Conservation (phyloP, 92 coral and sea anemone genomes). For the Zoanthus sansibaricus region DNA sequence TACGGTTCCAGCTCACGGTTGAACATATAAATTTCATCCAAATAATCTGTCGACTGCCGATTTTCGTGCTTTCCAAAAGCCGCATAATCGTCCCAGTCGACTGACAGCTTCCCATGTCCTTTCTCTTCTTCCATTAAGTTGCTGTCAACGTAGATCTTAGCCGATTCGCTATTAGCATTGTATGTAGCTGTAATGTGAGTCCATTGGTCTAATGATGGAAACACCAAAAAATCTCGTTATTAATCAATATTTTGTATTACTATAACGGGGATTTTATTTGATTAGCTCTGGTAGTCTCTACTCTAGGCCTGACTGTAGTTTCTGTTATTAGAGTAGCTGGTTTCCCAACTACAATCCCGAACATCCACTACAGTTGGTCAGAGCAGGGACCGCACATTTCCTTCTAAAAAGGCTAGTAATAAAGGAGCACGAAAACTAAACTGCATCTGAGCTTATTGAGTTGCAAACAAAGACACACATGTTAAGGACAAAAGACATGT, state of each 20-base stretch:
- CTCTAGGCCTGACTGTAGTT: too few relatives aligned
- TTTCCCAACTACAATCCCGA: too few relatives aligned
- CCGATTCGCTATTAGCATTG: slow-evolving; percentile 64
- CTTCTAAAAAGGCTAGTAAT: background rate
- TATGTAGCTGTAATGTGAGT: slow-evolving; percentile 89
- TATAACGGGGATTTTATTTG: background rate
- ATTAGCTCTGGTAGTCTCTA: too few relatives aligned
- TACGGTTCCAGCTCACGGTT: slow-evolving; percentile 85
- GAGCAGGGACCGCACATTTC: too few relatives aligned
- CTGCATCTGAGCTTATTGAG: too few relatives aligned
- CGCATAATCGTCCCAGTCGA: slow-evolving; percentile 98
- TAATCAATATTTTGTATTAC: background rate
- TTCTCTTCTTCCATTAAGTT: slow-evolving; percentile 79
- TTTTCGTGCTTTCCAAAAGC: slow-evolving; percentile 94
- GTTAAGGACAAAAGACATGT: too few relatives aligned
- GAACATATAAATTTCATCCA: slow-evolving; percentile 90
- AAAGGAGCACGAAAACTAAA: background rate
- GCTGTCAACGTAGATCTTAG: slow-evolving; percentile 88
- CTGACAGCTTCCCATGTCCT: slow-evolving; percentile 81
- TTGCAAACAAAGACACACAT: too few relatives aligned
- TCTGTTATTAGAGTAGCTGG: too few relatives aligned
- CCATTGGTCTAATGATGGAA: slow-evolving; percentile 77
- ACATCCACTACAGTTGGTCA: too few relatives aligned
- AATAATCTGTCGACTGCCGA: slow-evolving; percentile 60
- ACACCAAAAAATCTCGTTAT: background rate